A percentile compares a stretch with the other conserved stretches of the same genome.
Conservation (phyloP, 2,888 invertebrate species). For the Drosophila testacea region DNA sequence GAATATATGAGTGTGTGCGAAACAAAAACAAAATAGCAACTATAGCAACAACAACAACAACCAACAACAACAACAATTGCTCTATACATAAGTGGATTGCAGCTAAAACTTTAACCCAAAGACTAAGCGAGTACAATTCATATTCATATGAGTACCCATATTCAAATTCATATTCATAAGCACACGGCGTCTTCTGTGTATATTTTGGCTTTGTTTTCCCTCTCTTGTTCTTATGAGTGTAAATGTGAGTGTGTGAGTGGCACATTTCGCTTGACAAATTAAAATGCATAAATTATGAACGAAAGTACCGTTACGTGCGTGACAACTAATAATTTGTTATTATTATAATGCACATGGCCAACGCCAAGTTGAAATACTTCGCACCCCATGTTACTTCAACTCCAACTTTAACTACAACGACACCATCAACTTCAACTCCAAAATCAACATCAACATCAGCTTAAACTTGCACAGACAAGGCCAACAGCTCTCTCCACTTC, state of each 20-base stretch:
- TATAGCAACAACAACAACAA: slow-evolving; percentile 6
- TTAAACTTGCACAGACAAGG: slow-evolving; percentile 44
- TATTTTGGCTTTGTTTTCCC: slow-evolving; percentile 13
- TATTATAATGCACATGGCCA: slow-evolving; percentile 75
- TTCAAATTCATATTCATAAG: slow-evolving; percentile 25
- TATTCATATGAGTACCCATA: slow-evolving; percentile 34
- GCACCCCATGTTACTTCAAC: slow-evolving; percentile 44
- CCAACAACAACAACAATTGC: slow-evolving; percentile 10
- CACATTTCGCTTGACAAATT: slow-evolving; percentile 75
- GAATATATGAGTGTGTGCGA: slow-evolving; percentile 30
- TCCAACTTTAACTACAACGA: not conserved
- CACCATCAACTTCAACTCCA: not conserved
- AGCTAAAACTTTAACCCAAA: slow-evolving; percentile 21
- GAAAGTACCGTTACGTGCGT: slow-evolving; percentile 82
- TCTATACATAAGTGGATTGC: slow-evolving; percentile 28
- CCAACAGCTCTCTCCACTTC: slow-evolving; percentile 16
- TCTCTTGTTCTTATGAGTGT: slow-evolving; percentile 6
- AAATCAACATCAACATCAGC: slow-evolving; percentile 26
- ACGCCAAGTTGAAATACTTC: slow-evolving; percentile 41
- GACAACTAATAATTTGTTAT: slow-evolving; percentile 82
- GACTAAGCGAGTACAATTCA: slow-evolving; percentile 36
- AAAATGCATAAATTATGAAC: slow-evolving; percentile 82
- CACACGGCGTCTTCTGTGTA: slow-evolving; percentile 2
- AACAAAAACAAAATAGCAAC: slow-evolving; percentile 43
- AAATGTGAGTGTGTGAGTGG: slow-evolving; percentile 24